phyloP scores from a whole-genome alignment of 2,797 vertebrate species.

The Sebastolobus altivelis region DNA sequence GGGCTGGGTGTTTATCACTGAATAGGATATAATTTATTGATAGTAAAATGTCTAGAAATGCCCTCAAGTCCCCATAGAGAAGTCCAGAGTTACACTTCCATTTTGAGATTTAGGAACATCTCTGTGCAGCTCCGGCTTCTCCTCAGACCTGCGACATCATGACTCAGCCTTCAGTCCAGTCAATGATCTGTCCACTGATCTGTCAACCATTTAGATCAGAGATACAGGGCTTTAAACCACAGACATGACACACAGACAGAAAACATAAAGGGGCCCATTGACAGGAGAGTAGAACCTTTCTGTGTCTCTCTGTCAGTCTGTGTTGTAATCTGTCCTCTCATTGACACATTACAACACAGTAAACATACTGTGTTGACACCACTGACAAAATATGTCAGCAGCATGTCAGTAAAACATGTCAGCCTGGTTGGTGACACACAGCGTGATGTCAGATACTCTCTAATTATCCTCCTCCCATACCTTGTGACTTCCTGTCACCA shows the following conservation, averaged over 20 bases:
- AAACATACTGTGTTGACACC: conserved; percentile 19
- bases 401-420: conserved; percentile 22
- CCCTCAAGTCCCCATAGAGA: neutral
- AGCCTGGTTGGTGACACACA: conserved; percentile 9
- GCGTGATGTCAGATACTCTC: conserved; percentile 26
- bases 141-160: conserved; percentile 10
- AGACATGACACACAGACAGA: accelerated
- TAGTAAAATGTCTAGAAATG: neutral
- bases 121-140: conserved; percentile 6
- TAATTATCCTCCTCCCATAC: conserved; percentile 44
- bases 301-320: neutral
- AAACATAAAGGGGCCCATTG: neutral
- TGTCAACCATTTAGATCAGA: conserved; percentile 23
- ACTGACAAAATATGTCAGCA: conserved; percentile 33
- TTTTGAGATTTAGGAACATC: conserved; percentile 15
- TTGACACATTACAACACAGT: neutral
- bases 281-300: neutral
- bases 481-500: conserved; percentile 31
- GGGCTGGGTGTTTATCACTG: neutral
- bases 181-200: neutral
- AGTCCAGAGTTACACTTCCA: neutral
- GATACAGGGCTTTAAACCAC: neutral
- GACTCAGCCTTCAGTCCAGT: conserved; percentile 37
- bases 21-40: neutral
- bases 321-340: neutral